Evolutionary conservation across 53 echinoderm and acorn worm genomes (phyloP), one percentile per base, ranked within the genome.

Genomic region (Holothuria leucospilota): DNA sequence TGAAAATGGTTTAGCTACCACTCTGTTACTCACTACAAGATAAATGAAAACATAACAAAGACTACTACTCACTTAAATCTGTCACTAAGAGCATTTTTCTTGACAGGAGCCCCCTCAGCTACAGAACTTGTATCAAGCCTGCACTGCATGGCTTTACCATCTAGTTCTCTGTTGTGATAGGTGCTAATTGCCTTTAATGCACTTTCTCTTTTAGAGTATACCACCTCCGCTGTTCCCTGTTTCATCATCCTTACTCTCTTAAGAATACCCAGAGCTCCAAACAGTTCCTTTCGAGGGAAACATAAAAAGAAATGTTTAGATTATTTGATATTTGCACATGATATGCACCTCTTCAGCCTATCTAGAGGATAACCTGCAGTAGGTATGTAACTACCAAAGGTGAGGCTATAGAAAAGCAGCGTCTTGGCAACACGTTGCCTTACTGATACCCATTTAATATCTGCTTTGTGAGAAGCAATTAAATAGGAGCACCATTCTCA

Each of bases 101-200:
- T 92, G 63, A 83, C 68, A 24, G 85, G 58, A 39, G 63, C 34
- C 0, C 84, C 82, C 29, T 96, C 96, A 5, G 91, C 89, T 10
- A 93, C 85, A 15, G 93, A 90, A 39, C 88, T 88, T 16, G 95
- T 89, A 78, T 98, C 98, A 46, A 98, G 91, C 68, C 91, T 98
- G 67, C 98, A 98, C 85, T 92, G 95, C 98, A 98, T 98, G 65
- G 98, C 95, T 39, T 90, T 89, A 26, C 98, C 98, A 63, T 98
- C 98, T 66, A 98, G 86, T 82, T 98, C 98, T 14, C 98, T 79
- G 84, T 95, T 95, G 69, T 98, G 93, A 77, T 98, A 98, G 12
- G 93, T 90, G 86, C 75, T 92, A 38, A 98, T 93, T 15, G 98
- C 98, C 79, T 98, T 91, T 26, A 95, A 29, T 30, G 98, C 98